phyloP scores from a whole-genome alignment of 2,888 invertebrate species.

The Plebejus melissa region DNA sequence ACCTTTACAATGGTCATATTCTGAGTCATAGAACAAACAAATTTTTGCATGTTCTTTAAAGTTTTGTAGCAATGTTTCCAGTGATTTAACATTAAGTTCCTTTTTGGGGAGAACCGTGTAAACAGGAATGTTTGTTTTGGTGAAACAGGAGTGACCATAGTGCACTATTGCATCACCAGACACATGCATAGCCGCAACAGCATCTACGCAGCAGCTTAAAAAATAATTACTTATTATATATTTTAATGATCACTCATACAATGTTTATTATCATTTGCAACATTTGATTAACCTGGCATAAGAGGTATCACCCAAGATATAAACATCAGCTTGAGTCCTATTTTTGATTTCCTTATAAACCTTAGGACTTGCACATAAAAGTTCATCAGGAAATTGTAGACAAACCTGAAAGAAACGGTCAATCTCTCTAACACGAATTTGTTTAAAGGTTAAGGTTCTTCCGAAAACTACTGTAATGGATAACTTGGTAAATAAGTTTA shows the following conservation, averaged over 20 bases:
- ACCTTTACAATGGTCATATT: slow-evolving; percentile 82
- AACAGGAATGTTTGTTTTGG: slow-evolving; percentile 87
- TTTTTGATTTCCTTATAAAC: slow-evolving; percentile 80
- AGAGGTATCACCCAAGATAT: slow-evolving; percentile 93
- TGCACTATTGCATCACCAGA: slow-evolving; percentile 92
- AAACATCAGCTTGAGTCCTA: slow-evolving; percentile 77
- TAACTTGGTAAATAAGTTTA: too few species aligned
- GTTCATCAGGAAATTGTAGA: slow-evolving; percentile 93
- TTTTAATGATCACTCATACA: background rate
- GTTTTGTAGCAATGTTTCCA: slow-evolving; percentile 43
- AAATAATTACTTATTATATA: background rate
- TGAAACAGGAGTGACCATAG: slow-evolving; percentile 94
- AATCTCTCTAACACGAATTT: background rate
- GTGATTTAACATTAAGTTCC: slow-evolving; percentile 71
- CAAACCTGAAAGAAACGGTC: slow-evolving; percentile 83
- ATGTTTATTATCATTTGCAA: background rate
- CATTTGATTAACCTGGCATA: slow-evolving; percentile 83
- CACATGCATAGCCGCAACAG: slow-evolving; percentile 93
- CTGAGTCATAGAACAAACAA: slow-evolving; percentile 83
- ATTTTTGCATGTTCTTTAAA: slow-evolving; percentile 54
- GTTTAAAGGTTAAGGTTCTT: background rate
- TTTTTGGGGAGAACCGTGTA: slow-evolving; percentile 84
- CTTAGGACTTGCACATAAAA: slow-evolving; percentile 83
- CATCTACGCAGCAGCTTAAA: slow-evolving; percentile 92
- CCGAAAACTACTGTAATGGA: too few species aligned